phyloP scores from a whole-genome alignment of 2,888 invertebrate species.

The Acrocera orbiculus region DNA sequence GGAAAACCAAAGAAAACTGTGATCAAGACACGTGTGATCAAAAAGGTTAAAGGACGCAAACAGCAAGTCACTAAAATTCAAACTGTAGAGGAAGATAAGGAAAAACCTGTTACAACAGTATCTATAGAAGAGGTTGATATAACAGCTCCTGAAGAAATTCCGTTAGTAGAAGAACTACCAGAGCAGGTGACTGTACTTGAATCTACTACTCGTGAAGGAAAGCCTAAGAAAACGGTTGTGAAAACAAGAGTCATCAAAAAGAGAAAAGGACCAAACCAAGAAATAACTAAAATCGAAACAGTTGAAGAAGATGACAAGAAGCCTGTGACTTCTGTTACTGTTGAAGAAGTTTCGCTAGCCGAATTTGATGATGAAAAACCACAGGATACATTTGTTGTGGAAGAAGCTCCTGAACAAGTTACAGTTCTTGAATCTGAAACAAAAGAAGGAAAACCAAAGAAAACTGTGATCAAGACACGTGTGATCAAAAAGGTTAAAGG shows the following conservation, averaged over 20 bases:
- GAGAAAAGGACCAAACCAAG: constrained; percentile 12
- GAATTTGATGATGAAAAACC: constrained; percentile 12
- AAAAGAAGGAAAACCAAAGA: constrained; percentile 19
- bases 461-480: constrained; percentile 22
- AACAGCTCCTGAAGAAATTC: constrained; percentile 17
- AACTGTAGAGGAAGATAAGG: constrained; percentile 23
- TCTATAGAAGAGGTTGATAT: constrained; percentile 21
- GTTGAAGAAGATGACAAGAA: constrained; percentile 23
- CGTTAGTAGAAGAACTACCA: constrained; percentile 19
- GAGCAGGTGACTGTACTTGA: constrained; percentile 25
- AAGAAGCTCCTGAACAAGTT: constrained; percentile 17
- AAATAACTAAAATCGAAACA: constrained; percentile 18
- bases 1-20: constrained; percentile 17
- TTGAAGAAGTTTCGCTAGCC: constrained; percentile 14
- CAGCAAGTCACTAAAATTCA: constrained; percentile 27
- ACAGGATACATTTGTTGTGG: constrained; percentile 16
- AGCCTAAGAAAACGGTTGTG: constrained; percentile 11
- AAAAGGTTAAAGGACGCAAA: constrained; percentile 14
- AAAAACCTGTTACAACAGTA: constrained; percentile 22
- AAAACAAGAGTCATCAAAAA: constrained; percentile 22
- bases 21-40: constrained; percentile 18
- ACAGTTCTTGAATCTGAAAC: constrained; percentile 17
- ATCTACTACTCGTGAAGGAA: constrained; percentile 12
- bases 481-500: constrained; percentile 21
- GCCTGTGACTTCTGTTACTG: constrained; percentile 20